A percentile compares a stretch with the other conserved stretches of the same genome.
Conservation (phyloP, 2,797 vertebrate genomes). For the Poeciliopsis infans region DNA sequence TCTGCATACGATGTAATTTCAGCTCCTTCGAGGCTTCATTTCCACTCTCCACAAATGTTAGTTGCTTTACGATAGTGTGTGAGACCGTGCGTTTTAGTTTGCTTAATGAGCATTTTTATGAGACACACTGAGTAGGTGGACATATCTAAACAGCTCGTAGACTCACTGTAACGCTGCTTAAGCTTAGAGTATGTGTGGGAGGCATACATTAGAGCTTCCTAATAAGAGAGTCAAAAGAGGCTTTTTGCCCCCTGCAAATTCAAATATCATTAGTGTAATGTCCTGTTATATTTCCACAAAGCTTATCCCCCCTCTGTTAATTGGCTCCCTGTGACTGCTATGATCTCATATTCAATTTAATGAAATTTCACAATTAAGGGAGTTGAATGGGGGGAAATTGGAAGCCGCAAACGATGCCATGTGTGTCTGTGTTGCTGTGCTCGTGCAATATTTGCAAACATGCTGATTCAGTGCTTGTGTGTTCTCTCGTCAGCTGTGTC, state of each 20-base stretch:
- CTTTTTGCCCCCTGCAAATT: conserved; percentile 61
- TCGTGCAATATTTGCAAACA: conserved; percentile 53
- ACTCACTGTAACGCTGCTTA: conserved; percentile 44
- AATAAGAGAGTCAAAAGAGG: conserved; percentile 51
- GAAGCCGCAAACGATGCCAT: conserved; percentile 44
- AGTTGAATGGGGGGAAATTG: conserved; percentile 47
- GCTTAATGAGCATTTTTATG: conserved; percentile 55
- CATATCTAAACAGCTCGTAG: conserved; percentile 39
- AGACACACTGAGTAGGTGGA: conserved; percentile 52
- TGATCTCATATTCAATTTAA: conserved; percentile 67
- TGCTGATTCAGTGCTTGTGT: conserved; percentile 64
- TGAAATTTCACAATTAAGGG: conserved; percentile 66
- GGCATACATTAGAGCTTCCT: conserved; percentile 48
- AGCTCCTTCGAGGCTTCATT: conserved; percentile 37
- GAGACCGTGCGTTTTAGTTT: conserved; percentile 50
- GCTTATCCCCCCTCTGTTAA: conserved; percentile 62
- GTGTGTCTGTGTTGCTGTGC: conserved; percentile 8
- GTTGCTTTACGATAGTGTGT: conserved; percentile 26
- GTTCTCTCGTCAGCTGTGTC: conserved; percentile 54
- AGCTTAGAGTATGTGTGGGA: conserved; percentile 55
- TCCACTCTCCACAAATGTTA: conserved; percentile 25
- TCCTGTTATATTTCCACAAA: conserved; percentile 60
- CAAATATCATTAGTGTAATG: conserved; percentile 63
- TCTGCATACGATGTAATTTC: background rate
- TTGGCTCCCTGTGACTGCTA: conserved; percentile 56